Evolutionary conservation across 1,140 invertebrate genomes (phyloP), one percentile per base, ranked within the genome.

Genomic region (Sycophaga agraensis): DNA sequence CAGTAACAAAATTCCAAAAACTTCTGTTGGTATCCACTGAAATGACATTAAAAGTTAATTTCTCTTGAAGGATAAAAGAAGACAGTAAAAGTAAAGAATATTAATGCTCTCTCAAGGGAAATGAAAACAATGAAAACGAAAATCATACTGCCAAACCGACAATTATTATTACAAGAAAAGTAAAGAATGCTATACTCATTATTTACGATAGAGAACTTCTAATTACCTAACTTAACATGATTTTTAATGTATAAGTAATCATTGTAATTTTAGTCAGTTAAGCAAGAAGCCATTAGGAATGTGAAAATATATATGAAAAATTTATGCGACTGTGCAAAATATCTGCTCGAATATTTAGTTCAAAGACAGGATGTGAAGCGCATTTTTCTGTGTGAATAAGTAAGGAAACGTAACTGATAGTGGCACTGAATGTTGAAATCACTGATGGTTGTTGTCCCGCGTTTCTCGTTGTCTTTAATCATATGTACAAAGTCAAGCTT

Each of bases 111-210:
- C 42, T 26, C 22, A 17, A 46, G 43, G 34, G 59, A 11, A 40
- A 53, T 59, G 42, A 66, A 46, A 63, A 19, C 21, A 19, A 50
- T 21, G 8, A 55, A 71, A 72, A 68, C 70, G 74, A 78, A 76
- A 78, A 70, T 75, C 74, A 75, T 78, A 81, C 79, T 81, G 79
- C 79, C 79, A 81, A 81, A 80, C 76, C 71, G 77, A 81, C 72
- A 79, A 79, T 77, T 79, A 74, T 71, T 70, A 70, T 19, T 21
- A 34, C 14, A 35, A 51, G 11, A 53, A 22, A 55, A 40, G 55
- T 31, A 11, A 31, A 31, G 34, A 61, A 70, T 66, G 67, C 71
- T 74, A 66, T 74, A 73, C 64, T 73, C 74, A 74, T 73, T 72
- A 72, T 70, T 72, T 72, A 80, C 68, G 73, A 78, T 78, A 79